A percentile compares a stretch with the other conserved stretches of the same genome.
Conservation (phyloP, 2,113 vertebrate species). For the Struthio camelus region DNA sequence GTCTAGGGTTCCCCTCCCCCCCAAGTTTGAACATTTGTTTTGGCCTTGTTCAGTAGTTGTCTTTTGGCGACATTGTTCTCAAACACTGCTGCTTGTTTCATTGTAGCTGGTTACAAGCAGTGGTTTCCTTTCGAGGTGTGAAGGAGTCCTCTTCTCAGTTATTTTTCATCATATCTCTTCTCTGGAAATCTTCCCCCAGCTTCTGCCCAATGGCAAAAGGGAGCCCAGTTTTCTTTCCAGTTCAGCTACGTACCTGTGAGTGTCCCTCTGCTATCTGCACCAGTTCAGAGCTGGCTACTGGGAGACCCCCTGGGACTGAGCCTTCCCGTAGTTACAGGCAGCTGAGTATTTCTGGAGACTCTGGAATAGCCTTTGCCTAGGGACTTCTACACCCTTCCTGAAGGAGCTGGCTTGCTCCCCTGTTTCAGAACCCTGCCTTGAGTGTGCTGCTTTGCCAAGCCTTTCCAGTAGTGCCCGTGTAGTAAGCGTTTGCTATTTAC, state of each 20-base stretch:
- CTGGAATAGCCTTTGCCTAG: background rate
- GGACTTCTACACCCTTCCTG: background rate
- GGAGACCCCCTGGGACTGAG: background rate
- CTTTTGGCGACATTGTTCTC: background rate
- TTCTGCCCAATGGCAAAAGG: background rate
- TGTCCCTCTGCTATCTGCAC: background rate
- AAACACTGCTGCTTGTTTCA: background rate
- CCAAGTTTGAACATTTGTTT: background rate
- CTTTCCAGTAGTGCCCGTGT: rapidly evolving
- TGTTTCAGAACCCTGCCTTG: background rate
- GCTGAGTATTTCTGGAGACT: background rate
- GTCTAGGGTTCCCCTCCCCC: background rate
- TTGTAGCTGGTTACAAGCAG: background rate
- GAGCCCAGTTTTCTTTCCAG: background rate
- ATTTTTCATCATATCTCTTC: background rate
- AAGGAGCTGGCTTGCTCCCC: background rate
- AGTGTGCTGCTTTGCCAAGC: background rate
- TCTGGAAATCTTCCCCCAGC: rapidly evolving
- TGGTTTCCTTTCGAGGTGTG: background rate
- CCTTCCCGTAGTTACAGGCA: no score
- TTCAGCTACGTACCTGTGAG: rapidly evolving
- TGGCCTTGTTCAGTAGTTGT: rapidly evolving
- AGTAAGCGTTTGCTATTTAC: background rate
- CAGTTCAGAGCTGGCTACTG: background rate
- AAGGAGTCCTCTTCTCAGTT: background rate